Percentiles rank a stretch among this genome's conserved stretches.
Evolutionary conservation across 2,797 vertebrate species (phyloP).

Genomic region (Gallirallus australis): DNA sequence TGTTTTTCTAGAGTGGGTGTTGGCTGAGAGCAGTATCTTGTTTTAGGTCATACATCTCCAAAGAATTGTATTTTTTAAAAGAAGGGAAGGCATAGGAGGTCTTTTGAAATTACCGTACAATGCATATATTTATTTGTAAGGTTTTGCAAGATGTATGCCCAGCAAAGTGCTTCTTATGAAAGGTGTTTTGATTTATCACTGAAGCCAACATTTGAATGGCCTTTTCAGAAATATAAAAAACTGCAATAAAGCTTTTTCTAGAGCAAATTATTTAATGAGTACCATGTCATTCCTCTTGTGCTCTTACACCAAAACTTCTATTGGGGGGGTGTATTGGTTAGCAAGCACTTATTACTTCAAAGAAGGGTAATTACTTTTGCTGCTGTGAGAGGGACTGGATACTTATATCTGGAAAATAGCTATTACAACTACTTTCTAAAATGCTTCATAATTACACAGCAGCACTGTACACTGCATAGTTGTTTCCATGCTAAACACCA

Average conservation of each 20-base stretch:
- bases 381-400: not conserved
- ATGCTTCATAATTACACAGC: not conserved
- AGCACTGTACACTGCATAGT: not conserved
- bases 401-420: not conserved
- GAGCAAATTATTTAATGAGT: not conserved
- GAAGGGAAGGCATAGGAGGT: not conserved
- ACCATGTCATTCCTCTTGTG: not conserved
- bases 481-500: not conserved
- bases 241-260: not conserved
- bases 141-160: not conserved
- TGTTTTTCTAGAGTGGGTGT: not conserved
- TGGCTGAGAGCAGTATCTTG: not conserved
- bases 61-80: not conserved
- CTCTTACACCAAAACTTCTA: not conserved
- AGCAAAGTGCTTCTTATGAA: not conserved
- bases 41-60: not conserved
- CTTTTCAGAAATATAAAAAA: not conserved
- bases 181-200: not conserved
- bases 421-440: conserved; percentile 6
- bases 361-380: not conserved
- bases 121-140: not conserved
- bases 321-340: not conserved
- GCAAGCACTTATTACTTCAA: not conserved
- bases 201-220: not conserved
- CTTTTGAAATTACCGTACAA: not conserved